Evolutionary conservation across 2,113 vertebrate genomes (phyloP), one percentile per base, ranked within the genome.

Genomic region (Indicator indicator): DNA sequence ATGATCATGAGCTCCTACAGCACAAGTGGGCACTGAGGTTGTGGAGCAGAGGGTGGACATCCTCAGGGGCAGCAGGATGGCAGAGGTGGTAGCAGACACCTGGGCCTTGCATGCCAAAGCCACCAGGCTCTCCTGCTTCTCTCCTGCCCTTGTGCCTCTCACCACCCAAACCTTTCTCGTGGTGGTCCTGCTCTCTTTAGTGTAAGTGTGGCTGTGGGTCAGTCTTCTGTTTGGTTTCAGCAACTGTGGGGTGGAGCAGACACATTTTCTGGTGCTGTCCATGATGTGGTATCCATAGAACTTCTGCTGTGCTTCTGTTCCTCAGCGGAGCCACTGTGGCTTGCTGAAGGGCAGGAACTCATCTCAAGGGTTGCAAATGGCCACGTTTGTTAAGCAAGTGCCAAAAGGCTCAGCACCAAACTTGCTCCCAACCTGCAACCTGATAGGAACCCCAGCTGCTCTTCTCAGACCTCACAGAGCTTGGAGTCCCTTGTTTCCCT

Each of bases 361-460:
- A 20, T 20, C 62, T 15, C 6, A 16, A 27, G 65, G 62, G 30
- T 69, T 72, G 62, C 19, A 8, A 70, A 52, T 1, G 4, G 59
- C 82, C 74, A 19, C 0, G 0, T n/a, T 70, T 28, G 3, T 74
- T 30, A 20, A 60, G 5, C 60, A 32, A 64, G 52, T 58, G 68
- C 30, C 76, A 27, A 55, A 94, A 36, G 2, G 16, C 2, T 5
- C 3, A 20, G 6, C 3, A 58, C 67, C 56, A 11, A 1, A 9
- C 28, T 65, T 8, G 0, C 52, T 56, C 58, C 69, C 64, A n/a
- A 0, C 20, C 42, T 86, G 88, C 78, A 92, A 75, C 63, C 83
- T 9, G 87, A 87, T n/a, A 52, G 69, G 59, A 72, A 2, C 59
- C 23, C 63, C 89, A 89, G 90, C 90, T 95, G 86, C 23, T 67